Conservation (phyloP, 2,888 invertebrate genomes). For the Melikaiella ostensackeni region DNA sequence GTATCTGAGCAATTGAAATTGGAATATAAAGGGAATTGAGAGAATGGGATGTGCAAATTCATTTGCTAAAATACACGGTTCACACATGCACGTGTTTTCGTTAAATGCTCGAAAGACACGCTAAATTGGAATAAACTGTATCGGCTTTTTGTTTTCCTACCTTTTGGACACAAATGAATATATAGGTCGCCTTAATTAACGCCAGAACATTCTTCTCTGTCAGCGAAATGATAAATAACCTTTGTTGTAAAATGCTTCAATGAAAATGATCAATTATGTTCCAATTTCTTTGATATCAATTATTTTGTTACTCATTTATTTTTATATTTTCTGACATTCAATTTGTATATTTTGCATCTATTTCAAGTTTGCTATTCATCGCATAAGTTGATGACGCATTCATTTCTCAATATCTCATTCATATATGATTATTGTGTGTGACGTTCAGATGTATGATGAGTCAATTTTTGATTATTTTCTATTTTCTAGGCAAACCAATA, state of each 20-base stretch:
- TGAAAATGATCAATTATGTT: no score
- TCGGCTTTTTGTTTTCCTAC: background rate
- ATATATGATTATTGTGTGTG: background rate
- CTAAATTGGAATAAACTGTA: conserved; percentile 19
- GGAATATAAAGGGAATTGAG: background rate
- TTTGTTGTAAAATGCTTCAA: no score
- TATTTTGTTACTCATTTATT: no score
- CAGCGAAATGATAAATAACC: no score
- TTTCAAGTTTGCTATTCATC: no score
- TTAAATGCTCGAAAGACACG: background rate
- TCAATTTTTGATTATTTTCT: background rate
- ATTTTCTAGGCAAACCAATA: background rate
- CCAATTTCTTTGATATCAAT: no score
- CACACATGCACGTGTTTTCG: background rate
- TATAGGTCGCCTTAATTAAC: background rate
- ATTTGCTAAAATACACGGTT: conserved; percentile 19
- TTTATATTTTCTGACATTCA: no score
- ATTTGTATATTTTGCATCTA: no score
- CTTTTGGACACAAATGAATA: background rate
- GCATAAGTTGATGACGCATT: background rate
- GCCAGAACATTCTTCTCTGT: background rate
- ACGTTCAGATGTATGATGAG: background rate
- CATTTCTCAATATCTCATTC: background rate
- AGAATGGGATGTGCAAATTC: background rate
- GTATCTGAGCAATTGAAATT: conserved; percentile 16